These are phyloP conservation scores for Bemisia tabaci DNA, from an alignment of 1,140 invertebrate genomes.

Conservation along the genomic window DNA sequence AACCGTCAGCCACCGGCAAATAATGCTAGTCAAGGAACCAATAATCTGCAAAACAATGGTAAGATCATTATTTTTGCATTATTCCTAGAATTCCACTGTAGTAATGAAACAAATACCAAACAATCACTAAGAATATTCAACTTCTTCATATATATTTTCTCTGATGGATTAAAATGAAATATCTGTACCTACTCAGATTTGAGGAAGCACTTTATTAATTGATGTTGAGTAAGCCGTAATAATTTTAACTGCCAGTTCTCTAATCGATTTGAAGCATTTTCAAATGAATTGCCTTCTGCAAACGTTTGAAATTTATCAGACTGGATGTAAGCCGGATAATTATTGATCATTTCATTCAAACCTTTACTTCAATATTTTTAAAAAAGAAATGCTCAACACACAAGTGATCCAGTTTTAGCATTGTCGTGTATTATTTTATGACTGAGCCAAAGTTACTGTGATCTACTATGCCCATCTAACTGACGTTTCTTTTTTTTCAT, in stretches of 20 bases:
- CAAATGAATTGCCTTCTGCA: too few species aligned
- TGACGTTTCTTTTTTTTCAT: neutral
- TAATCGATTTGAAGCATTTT: too few species aligned
- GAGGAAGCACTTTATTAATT: too few species aligned
- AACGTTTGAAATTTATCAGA: neutral
- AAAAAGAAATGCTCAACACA: neutral
- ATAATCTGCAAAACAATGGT: constrained; percentile 5
- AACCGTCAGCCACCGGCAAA: constrained; percentile 19
- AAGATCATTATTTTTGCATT: neutral
- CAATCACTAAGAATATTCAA: neutral
- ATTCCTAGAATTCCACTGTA: neutral
- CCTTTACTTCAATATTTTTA: neutral
- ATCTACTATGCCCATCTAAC: too few species aligned
- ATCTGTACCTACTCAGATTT: too few species aligned
- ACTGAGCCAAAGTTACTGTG: too few species aligned
- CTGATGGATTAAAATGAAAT: too few species aligned
- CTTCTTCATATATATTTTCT: too few species aligned
- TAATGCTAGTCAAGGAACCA: constrained; percentile 18
- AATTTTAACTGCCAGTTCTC: too few species aligned
- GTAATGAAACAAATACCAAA: neutral
- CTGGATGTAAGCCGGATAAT: neutral
- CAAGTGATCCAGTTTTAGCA: neutral
- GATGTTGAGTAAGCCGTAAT: too few species aligned
- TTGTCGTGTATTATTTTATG: neutral
- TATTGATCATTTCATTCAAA: neutral